Percentiles rank a stretch among this genome's conserved stretches.
These are phyloP conservation scores for Cerastis leucographa DNA, from an alignment of 2,888 invertebrate species.

Conservation along the genomic window DNA sequence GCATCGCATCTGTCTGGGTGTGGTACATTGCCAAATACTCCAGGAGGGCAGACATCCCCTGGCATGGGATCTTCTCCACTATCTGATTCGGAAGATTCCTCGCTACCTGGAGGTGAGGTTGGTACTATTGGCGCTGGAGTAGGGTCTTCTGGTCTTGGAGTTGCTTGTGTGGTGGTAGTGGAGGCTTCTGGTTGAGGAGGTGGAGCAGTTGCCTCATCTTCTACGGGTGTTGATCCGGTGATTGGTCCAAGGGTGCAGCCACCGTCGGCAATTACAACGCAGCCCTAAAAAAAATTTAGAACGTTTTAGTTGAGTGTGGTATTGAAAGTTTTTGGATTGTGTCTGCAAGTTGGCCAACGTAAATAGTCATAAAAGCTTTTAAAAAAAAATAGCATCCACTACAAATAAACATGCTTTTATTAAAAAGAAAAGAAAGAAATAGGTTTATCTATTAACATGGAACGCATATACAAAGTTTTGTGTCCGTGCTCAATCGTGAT, in stretches of 20 bases:
- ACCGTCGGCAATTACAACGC: conserved; percentile 35
- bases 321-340: too few species aligned
- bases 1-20: conserved; percentile 68
- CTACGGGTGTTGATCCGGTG: conserved; percentile 19
- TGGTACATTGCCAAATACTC: conserved; percentile 66
- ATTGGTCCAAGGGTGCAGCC: conserved; percentile 41
- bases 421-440: too few species aligned
- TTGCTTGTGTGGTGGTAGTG: neutral
- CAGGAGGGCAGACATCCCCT: conserved; percentile 62
- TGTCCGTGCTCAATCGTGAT: too few species aligned
- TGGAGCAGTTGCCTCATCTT: neutral
- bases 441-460: too few species aligned
- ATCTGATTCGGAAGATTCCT: neutral
- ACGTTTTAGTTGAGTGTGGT: neutral
- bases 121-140: neutral
- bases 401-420: too few species aligned
- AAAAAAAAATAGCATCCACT: neutral
- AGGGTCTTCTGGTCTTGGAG: neutral
- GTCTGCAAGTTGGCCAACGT: neutral
- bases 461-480: too few species aligned
- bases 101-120: conserved; percentile 3
- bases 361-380: too few species aligned
- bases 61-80: neutral
- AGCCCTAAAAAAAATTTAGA: neutral
- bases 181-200: neutral